phyloP scores from a whole-genome alignment of 2,888 invertebrate species.

The Pristionchus maxplancki region DNA sequence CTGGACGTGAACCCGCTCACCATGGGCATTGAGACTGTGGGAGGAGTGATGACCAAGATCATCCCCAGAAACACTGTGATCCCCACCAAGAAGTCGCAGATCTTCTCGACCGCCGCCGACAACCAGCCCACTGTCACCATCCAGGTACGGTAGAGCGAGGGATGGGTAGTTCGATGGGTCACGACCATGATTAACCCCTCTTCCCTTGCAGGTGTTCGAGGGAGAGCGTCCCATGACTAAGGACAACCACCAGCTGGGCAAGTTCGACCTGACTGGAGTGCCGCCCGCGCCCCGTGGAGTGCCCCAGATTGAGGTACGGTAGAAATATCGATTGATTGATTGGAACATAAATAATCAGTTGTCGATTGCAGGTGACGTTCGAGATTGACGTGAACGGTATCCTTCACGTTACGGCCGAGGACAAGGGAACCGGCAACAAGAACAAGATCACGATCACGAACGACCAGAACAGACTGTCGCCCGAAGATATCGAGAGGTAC shows the following conservation, averaged over 20 bases:
- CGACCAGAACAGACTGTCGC: conserved; percentile 94
- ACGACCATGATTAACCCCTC: too few species aligned
- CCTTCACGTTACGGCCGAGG: conserved; percentile 91
- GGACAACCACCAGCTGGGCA: conserved; percentile 97
- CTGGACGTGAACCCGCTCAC: conserved; percentile 98
- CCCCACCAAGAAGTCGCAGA: conserved; percentile 98
- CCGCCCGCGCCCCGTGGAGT: conserved; percentile 81
- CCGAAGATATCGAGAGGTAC: conserved; percentile 91
- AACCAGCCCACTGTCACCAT: conserved; percentile 99
- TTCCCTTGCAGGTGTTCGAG: conserved; percentile 86
- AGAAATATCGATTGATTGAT: conserved; percentile 15
- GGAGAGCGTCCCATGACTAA: conserved; percentile 99
- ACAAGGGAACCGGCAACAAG: conserved; percentile 98
- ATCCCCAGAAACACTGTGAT: conserved; percentile 98
- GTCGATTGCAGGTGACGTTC: conserved; percentile 78
- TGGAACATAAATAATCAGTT: background rate
- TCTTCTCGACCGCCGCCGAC: conserved; percentile 98
- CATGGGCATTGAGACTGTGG: conserved; percentile 99
- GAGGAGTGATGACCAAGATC: conserved; percentile 99
- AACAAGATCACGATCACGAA: conserved; percentile 99
- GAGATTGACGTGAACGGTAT: conserved; percentile 81
- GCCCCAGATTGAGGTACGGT: conserved; percentile 75
- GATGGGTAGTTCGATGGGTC: too few species aligned
- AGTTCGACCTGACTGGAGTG: conserved; percentile 87
- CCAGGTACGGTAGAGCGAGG: conserved; percentile 81